phyloP scores from a whole-genome alignment of 2,888 invertebrate species.

The Coenonympha arcania region DNA sequence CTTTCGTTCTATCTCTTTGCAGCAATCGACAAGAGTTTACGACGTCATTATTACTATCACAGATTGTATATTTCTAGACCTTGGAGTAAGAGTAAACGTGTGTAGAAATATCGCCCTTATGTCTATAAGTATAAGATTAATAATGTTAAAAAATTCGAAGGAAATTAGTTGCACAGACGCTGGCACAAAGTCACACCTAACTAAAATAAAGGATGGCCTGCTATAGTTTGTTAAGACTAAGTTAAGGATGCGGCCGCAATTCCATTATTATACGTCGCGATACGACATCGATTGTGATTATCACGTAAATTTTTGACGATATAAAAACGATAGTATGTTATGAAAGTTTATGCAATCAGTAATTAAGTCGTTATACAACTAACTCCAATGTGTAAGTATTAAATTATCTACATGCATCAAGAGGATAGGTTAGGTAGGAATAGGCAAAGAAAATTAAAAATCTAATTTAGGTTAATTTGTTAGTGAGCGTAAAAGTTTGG shows the following conservation, averaged over 20 bases:
- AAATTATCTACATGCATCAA: too few species aligned
- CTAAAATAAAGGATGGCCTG: slow-evolving; percentile 16
- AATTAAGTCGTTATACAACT: too few species aligned
- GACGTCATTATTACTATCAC: slow-evolving; percentile 68
- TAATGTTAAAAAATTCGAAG: neutral
- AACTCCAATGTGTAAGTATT: too few species aligned
- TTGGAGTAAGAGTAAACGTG: neutral
- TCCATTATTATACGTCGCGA: neutral
- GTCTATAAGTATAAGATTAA: slow-evolving; percentile 12
- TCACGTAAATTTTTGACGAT: neutral
- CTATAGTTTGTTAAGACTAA: slow-evolving; percentile 17
- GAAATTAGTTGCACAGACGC: neutral
- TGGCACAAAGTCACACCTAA: slow-evolving; percentile 15
- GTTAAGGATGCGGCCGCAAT: neutral
- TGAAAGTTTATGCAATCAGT: too few species aligned
- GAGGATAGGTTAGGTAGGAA: too few species aligned
- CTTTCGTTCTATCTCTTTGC: slow-evolving; percentile 37
- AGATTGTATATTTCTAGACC: slow-evolving; percentile 28
- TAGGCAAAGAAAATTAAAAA: too few species aligned
- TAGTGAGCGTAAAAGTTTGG: too few species aligned
- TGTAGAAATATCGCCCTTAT: slow-evolving; percentile 18
- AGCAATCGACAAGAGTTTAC: slow-evolving; percentile 54
- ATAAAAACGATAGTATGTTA: neutral
- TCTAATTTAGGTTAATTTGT: too few species aligned
- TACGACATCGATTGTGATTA: neutral